phyloP scores from a whole-genome alignment of 1,140 invertebrate genomes.

The Listronotus bonariensis region DNA sequence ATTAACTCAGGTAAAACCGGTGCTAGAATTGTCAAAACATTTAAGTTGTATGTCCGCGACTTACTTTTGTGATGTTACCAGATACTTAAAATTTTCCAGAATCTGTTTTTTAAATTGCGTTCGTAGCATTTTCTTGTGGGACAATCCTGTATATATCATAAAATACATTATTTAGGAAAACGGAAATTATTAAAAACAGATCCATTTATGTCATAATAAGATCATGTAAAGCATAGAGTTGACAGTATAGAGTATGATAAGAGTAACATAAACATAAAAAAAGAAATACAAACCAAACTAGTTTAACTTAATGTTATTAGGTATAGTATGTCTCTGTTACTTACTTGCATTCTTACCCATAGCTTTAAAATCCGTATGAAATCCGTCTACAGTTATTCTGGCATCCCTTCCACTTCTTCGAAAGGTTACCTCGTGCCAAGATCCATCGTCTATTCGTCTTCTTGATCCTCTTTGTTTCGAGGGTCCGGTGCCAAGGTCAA shows the following conservation, averaged over 20 bases:
- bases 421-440: conserved; percentile 88
- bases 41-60: no score
- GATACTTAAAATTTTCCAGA: no score
- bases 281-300: conserved; percentile 17
- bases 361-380: conserved; percentile 87
- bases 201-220: background rate
- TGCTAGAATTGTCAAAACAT: no score
- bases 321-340: conserved; percentile 38
- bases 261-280: conserved; percentile 16
- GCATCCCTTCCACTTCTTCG: conserved; percentile 80
- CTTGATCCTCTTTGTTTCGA: conserved; percentile 83
- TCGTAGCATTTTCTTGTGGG: no score
- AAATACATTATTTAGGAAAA: no score
- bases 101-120: no score
- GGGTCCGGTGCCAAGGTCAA: conserved; percentile 90
- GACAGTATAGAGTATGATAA: conserved; percentile 22
- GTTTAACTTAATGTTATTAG: conserved; percentile 16
- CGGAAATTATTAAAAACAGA: conserved; percentile 2
- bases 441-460: conserved; percentile 83
- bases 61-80: no score
- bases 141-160: no score
- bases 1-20: no score
- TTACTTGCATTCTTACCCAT: conserved; percentile 63
- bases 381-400: conserved; percentile 86
- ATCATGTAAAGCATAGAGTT: conserved; percentile 17